A percentile compares a stretch with the other conserved stretches of the same genome.
phyloP scores from a whole-genome alignment of 2,113 vertebrate genomes.

The Orcinus orca region DNA sequence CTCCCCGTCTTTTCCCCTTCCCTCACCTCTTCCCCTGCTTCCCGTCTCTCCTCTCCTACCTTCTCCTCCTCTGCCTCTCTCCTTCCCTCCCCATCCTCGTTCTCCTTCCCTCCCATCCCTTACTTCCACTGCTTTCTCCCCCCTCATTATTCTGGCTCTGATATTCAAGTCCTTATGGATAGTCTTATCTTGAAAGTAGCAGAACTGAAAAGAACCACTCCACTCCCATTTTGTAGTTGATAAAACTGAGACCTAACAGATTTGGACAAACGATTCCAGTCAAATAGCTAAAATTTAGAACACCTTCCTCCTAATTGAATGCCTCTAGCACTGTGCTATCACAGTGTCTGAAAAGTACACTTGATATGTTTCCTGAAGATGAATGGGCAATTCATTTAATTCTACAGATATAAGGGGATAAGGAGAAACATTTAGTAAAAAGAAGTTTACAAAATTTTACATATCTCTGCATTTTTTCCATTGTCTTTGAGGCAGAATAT shows the following conservation, averaged over 20 bases:
- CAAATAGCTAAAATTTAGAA: background rate
- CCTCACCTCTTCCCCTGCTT: too few relatives aligned
- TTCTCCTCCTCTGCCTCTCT: rapidly evolving
- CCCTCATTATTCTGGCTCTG: background rate
- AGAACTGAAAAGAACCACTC: background rate
- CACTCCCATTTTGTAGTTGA: background rate
- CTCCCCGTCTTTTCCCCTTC: rapidly evolving
- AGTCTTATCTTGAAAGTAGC: background rate
- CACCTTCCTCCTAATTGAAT: background rate
- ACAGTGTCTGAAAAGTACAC: background rate
- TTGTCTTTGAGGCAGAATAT: background rate
- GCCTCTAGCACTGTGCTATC: background rate
- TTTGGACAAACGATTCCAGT: background rate
- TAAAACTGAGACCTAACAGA: background rate
- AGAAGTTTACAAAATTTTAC: background rate
- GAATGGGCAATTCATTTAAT: background rate
- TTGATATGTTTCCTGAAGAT: background rate
- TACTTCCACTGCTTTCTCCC: too few relatives aligned
- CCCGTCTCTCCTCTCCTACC: too few relatives aligned
- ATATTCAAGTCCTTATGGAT: background rate
- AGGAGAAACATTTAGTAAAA: background rate
- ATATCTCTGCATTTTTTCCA: background rate
- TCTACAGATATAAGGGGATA: background rate
- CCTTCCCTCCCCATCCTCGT: too few relatives aligned
- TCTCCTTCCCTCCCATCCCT: background rate